phyloP scores from a whole-genome alignment of 2,888 invertebrate species.

The Synergus japonicus region DNA sequence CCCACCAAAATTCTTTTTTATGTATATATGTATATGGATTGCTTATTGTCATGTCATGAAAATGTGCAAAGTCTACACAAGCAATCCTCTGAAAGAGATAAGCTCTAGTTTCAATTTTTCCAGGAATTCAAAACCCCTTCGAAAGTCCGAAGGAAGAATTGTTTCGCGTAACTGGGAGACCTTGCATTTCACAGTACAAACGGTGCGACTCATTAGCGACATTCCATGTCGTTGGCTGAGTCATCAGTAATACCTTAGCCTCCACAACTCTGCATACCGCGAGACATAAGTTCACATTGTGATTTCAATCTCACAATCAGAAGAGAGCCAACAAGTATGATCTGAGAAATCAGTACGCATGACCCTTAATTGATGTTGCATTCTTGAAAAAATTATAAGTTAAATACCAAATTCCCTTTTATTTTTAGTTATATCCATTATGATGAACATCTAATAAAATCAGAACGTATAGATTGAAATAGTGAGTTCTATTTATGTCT shows the following conservation, averaged over 20 bases:
- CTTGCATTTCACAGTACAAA: constrained; percentile 35
- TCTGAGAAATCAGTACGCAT: not conserved
- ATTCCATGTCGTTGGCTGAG: constrained; percentile 73
- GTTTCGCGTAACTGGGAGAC: constrained; percentile 38
- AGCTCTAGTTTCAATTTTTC: constrained; percentile 25
- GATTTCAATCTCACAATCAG: constrained; percentile 50
- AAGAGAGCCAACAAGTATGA: constrained; percentile 35
- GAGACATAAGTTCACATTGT: constrained; percentile 46
- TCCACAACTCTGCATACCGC: constrained; percentile 58
- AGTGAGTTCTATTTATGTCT: not conserved
- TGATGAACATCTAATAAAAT: too few species aligned
- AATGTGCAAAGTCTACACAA: not conserved
- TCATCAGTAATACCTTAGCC: constrained; percentile 69
- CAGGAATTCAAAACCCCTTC: constrained; percentile 21
- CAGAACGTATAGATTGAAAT: not conserved
- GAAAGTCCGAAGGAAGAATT: constrained; percentile 21
- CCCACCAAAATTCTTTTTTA: not conserved
- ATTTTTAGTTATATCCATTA: too few species aligned
- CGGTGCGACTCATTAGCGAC: constrained; percentile 72
- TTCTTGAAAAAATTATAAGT: not conserved
- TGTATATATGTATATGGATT: not conserved
- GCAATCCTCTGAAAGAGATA: constrained; percentile 8
- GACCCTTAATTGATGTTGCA: not conserved
- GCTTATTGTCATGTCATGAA: not conserved
- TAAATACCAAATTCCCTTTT: not conserved